These are phyloP conservation scores for Caprella mutica DNA, from an alignment of 2,888 invertebrate genomes.

Conservation along the genomic window DNA sequence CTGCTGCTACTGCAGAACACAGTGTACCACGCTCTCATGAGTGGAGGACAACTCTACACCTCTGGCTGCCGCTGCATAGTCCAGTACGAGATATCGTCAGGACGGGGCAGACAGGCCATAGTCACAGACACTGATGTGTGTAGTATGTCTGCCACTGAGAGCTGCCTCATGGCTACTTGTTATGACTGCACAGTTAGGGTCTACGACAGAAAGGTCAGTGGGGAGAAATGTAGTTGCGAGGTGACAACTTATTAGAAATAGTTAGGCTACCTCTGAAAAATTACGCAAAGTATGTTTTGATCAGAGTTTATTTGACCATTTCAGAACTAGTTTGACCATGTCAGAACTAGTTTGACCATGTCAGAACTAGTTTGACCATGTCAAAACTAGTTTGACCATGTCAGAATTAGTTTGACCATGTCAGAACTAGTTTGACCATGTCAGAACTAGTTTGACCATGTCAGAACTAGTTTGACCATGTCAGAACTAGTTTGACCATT, in stretches of 20 bases:
- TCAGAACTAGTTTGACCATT: no score
- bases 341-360: no score
- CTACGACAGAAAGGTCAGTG: not conserved
- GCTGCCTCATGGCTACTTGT: not conserved
- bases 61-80: slow-evolving; percentile 26
- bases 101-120: not conserved
- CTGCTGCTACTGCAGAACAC: slow-evolving; percentile 26
- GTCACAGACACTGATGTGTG: not conserved
- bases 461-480: no score
- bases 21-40: slow-evolving; percentile 24
- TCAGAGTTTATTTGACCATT: not conserved
- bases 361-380: no score
- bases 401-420: no score
- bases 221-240: no score
- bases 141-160: not conserved
- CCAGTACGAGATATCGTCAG: no score
- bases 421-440: no score
- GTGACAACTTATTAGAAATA: no score
- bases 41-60: slow-evolving; percentile 28
- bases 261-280: not conserved
- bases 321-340: not conserved
- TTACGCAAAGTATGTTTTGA: not conserved
- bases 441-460: no score
- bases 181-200: not conserved
- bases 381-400: no score